Evolutionary conservation across 1,140 invertebrate species (phyloP).

Genomic region (Micrasema longulum): DNA sequence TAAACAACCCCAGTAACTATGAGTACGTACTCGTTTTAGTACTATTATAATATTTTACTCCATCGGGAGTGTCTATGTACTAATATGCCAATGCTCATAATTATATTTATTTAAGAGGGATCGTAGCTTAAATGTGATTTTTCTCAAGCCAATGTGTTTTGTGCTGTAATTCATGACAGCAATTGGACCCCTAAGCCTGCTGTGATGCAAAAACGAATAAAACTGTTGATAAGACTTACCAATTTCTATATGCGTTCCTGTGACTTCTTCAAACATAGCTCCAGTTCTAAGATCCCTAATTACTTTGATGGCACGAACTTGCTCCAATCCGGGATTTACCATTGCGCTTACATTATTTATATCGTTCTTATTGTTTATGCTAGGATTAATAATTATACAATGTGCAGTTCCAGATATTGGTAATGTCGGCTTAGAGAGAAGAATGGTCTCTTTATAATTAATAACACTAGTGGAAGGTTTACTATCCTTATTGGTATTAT

Average conservation of each 20-base stretch:
- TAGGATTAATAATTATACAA: conserved; percentile 50
- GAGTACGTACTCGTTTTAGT: too few relatives aligned
- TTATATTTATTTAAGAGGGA: too few relatives aligned
- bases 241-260: conserved; percentile 46
- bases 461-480: conserved; percentile 37
- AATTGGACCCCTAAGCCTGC: too few relatives aligned
- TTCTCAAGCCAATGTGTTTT: too few relatives aligned
- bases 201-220: too few relatives aligned
- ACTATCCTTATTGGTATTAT: conserved; percentile 43
- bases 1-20: too few relatives aligned
- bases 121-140: too few relatives aligned
- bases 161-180: too few relatives aligned
- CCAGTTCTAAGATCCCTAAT: conserved; percentile 68
- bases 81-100: too few relatives aligned
- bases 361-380: conserved; percentile 55
- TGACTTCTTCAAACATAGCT: conserved; percentile 65
- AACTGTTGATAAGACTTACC: conserved; percentile 41
- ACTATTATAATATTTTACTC: too few relatives aligned
- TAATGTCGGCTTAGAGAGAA: conserved; percentile 11
- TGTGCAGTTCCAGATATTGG: conserved; percentile 42
- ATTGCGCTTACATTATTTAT: conserved; percentile 63
- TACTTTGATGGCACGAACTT: conserved; percentile 62
- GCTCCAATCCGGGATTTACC: conserved; percentile 64
- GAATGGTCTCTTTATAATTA: conserved; percentile 18
- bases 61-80: too few relatives aligned